These are phyloP conservation scores for Steinernema carpocapsae DNA, from an alignment of 2,888 invertebrate species.

Conservation along the genomic window DNA sequence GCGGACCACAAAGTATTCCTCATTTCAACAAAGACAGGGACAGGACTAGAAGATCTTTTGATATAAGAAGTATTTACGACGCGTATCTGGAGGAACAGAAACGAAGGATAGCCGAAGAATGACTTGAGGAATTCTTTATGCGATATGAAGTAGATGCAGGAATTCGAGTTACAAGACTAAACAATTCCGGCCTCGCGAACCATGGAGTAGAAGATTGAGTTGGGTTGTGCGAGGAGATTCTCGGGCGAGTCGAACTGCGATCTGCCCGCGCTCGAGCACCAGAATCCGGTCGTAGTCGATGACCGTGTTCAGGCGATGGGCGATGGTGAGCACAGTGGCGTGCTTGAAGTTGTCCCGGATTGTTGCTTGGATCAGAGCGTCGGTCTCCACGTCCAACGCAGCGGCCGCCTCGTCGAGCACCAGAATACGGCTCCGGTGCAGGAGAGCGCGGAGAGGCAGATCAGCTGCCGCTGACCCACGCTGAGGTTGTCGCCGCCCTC, in stretches of 20 bases:
- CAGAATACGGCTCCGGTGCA: constrained; percentile 64
- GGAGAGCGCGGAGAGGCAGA: constrained; percentile 65
- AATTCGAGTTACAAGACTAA: not conserved
- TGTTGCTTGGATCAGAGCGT: constrained; percentile 75
- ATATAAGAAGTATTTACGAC: constrained; percentile 59
- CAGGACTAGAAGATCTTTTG: constrained; percentile 53
- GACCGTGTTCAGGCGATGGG: constrained; percentile 79
- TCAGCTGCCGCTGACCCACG: constrained; percentile 65
- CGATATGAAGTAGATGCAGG: not conserved
- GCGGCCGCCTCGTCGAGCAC: constrained; percentile 76
- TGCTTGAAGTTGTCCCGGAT: constrained; percentile 80
- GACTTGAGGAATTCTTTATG: not conserved
- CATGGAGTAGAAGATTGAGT: constrained; percentile 77
- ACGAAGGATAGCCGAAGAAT: constrained; percentile 30
- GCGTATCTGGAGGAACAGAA: constrained; percentile 38
- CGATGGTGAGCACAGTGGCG: constrained; percentile 75
- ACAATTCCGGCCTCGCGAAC: constrained; percentile 68
- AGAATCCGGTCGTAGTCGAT: constrained; percentile 76
- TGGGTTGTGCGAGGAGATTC: constrained; percentile 75
- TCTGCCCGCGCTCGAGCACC: constrained; percentile 73
- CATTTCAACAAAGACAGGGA: constrained; percentile 55
- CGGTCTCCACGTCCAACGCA: constrained; percentile 70
- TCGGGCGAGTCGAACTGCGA: constrained; percentile 78
- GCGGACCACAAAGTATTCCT: constrained; percentile 42
- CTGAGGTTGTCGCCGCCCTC: constrained; percentile 86